Evolutionary conservation across 2,797 vertebrate genomes (phyloP), one percentile per base, ranked within the genome.

Genomic region (Lutjanus argentimaculatus): DNA sequence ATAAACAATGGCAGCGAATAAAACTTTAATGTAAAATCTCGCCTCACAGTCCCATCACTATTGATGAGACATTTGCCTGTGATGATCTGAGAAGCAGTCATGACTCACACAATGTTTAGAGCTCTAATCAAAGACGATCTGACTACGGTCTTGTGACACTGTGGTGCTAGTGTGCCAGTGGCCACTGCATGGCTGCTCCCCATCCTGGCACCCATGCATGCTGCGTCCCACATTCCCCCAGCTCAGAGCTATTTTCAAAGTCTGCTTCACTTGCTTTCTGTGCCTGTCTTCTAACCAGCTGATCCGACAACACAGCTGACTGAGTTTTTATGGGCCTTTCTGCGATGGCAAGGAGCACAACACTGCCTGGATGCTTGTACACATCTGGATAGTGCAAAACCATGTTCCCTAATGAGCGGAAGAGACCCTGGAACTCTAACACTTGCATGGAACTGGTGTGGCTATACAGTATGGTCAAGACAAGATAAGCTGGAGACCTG

Each of bases 211-310:
- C 48, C 85, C 73, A 70, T 80, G 80, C 77, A 80, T 72, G 69
- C 74, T 51, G 67, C 65, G 66, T 71, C 88, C 82, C 80, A 42
- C 85, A 83, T 84, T 89, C 88, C 79, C 75, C 68, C 72, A 74
- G 86, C 92, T 91, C 75, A 85, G 74, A 93, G 93, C 92, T 69
- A 86, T 88, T 89, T 93, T 85, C 88, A 85, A 85, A 89, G 85
- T 92, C 88, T 86, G 92, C 91, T 90, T 90, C 86, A 84, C 82
- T 93, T 85, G 82, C 72, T 87, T 63, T 78, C 77, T 68, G 45
- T 52, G 70, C 76, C 83, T n/a, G 61, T 85, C 80, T 85, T 82
- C 78, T 56, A 76, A 90, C 83, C 90, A 92, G 91, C 87, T 92
- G 87, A 92, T 90, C 81, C 59, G 73, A 73, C 77, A 88, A 74